phyloP scores from a whole-genome alignment of 2,797 vertebrate species.

The Sebastes variabilis region DNA sequence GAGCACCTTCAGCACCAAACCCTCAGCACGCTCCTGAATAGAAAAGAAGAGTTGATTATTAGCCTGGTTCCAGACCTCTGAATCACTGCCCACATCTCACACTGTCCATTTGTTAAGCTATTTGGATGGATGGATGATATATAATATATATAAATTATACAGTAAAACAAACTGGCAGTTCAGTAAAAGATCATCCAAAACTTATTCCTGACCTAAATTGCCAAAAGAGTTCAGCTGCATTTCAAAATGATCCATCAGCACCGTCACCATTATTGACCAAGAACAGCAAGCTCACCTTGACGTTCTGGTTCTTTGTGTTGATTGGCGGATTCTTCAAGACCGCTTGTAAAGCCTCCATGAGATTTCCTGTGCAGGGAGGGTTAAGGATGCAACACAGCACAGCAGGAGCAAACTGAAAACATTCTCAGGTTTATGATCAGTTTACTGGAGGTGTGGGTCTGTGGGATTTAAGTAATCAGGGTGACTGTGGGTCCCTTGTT shows the following conservation, averaged over 20 bases:
- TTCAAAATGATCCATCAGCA: background rate
- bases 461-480: background rate
- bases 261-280: background rate
- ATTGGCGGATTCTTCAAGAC: slow-evolving; percentile 98
- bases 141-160: too few species aligned
- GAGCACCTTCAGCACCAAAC: slow-evolving; percentile 95
- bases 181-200: background rate
- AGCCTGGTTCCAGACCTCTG: background rate
- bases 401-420: background rate
- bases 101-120: too few species aligned
- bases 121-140: too few species aligned
- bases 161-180: too few species aligned
- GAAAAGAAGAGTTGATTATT: background rate
- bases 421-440: background rate
- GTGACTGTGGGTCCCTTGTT: background rate
- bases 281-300: slow-evolving; percentile 85
- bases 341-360: slow-evolving; percentile 92
- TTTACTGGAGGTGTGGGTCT: background rate
- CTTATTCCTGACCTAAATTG: background rate
- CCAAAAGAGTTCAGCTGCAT: background rate
- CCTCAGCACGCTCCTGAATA: slow-evolving; percentile 92
- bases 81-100: background rate
- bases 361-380: slow-evolving; percentile 88
- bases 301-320: slow-evolving; percentile 96
- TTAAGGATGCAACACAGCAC: slow-evolving; percentile 81